Percentiles rank a stretch among this genome's conserved stretches.
Evolutionary conservation across 1,140 invertebrate genomes (phyloP).

Genomic region (Aphelenchoides besseyi): DNA sequence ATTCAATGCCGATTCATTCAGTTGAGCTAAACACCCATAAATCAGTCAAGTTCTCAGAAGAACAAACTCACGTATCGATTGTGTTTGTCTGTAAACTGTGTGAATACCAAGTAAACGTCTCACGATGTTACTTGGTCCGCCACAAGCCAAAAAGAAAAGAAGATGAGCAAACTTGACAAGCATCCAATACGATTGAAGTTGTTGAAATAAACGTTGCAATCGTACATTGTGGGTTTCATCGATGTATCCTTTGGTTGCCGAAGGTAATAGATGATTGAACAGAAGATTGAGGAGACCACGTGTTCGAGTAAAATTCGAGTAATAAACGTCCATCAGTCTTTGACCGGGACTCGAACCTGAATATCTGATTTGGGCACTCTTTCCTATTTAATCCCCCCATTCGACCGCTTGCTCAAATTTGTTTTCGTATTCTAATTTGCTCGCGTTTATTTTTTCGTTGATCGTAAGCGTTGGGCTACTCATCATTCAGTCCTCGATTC

Average conservation of each 20-base stretch:
- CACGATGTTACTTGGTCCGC: not conserved
- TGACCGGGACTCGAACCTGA: constrained; percentile 19
- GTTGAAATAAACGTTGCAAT: not conserved
- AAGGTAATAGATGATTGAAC: not conserved
- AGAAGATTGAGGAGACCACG: not conserved
- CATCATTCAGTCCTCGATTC: too few relatives aligned
- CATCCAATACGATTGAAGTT: not conserved
- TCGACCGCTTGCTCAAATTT: too few relatives aligned
- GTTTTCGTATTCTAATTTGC: too few relatives aligned
- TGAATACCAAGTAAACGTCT: constrained; percentile 13
- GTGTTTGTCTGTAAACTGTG: not conserved
- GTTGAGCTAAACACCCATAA: not conserved
- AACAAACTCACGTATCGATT: not conserved
- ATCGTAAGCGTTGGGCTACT: too few relatives aligned
- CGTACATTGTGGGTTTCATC: constrained; percentile 9
- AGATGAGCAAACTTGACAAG: not conserved
- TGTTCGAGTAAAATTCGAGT: constrained; percentile 3
- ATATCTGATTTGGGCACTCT: too few relatives aligned
- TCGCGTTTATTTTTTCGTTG: too few relatives aligned
- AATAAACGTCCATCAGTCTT: not conserved
- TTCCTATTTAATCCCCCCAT: too few relatives aligned
- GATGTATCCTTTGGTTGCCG: not conserved
- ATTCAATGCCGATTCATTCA: constrained; percentile 4
- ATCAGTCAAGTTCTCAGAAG: not conserved
- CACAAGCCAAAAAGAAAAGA: constrained; percentile 3